Base-by-base conservation (phyloP, 2,888 invertebrate genomes). In the Apantesis nais region DNA sequence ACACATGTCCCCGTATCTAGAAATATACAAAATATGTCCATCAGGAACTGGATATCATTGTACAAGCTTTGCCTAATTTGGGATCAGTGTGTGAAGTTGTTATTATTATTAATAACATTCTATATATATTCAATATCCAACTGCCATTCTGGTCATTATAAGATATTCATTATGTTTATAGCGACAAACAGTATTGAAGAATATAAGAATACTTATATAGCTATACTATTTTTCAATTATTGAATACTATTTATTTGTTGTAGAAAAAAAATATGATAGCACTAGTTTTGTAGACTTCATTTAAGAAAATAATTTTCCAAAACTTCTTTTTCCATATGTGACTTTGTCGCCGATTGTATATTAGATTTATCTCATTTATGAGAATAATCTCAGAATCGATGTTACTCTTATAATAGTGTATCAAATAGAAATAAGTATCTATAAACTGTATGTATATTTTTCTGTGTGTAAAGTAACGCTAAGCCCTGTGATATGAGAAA, bases 401-500 rank as follows among this genome's bases (percentile, higher is more conserved):
- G 76, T 78, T 81, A 81, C 77, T 83, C 79, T 82, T 76, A 77
- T 77, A 75, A 68, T 77, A 75, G 75, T 75, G 76, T 77, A 77
- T 80, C 74, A 75, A 81, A 74, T 82, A 83, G 74, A 76, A 78
- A 62, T 83, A 85, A 85, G 82, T 75, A 83, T 79, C 74, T 71
- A 80, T 81, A 78, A 79, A 61, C 75, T 83, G 75, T 83, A 82
- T 84, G 82, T 87, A 87, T 88, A 87, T 88, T 86, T 88, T 88
- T 87, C 83, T 83, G 86, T 85, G 88, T 89, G 86, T 89, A 83
- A 82, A 80, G 75, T 85, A 85, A 84, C 78, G 84, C 86, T 90
- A 88, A 89, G 89, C 83, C 89, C 90, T 91, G 91, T 91, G 91
- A 91, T 91, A 91, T 85, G 60, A 85, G 70, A 79, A 77, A 70